Base-by-base conservation (phyloP, 2,797 vertebrate species). In the Enteromius trimaculatus region DNA sequence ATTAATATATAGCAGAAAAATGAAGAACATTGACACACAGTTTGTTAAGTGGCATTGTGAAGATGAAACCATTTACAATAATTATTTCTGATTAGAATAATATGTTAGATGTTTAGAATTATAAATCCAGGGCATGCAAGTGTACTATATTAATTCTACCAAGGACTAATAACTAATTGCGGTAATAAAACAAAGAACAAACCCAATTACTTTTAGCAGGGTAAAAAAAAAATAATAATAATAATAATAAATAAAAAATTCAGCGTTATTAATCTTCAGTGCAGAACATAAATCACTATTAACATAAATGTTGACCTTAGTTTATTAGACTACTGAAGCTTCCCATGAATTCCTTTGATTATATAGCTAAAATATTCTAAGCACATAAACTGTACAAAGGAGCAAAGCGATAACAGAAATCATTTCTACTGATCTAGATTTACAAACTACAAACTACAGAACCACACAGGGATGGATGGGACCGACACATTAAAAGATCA, bases 391-490 rank as follows among this genome's bases (percentile, higher is more conserved):
- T n/a, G 21, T 21, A 69, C 21, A 47, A 39, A 70, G 34, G 74
- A 77, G 8, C 14, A 53, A 53, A 29, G 13, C 11, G 17, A 39
- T 39, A 19, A 66, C 21, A 77, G 39, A 82, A 60, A 53, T 72
- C 14, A 80, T 76, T 66, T 78, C 19, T 65, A 64, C 29, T 49
- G 44, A 77, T 70, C 70, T 79, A 72, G 34, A 75, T 23, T 75
- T 66, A 82, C 82, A 82, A 31, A 64, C 60, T 42, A 64, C 55
- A 72, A 51, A 65, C 39, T 81, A 78, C 70, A 49, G 14, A 42
- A 84, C 53, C 19, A 83, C 51, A 79, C 14, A 60, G 71, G 31
- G 60, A 81, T 44, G 42, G 51, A 71, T 80, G 42, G 83, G 85
- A 13, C 0, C 0, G 84, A 65, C 14, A 86, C 71, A 85, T 72